Conservation (phyloP, 2,888 invertebrate genomes). For the Agrochola lychnidis region DNA sequence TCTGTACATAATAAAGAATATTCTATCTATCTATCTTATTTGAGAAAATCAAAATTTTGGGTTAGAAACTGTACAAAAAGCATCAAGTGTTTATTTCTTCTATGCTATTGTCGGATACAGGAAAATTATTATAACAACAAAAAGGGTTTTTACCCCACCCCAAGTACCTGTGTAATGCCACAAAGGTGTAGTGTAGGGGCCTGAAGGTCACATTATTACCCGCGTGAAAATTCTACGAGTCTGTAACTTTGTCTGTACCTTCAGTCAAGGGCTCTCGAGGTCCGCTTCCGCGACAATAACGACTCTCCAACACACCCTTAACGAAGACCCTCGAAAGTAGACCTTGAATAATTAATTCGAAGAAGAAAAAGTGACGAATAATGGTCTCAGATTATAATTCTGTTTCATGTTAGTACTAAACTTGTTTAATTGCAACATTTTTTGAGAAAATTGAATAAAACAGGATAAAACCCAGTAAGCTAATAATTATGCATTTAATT, state of each 20-base stretch:
- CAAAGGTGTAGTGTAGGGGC: constrained; percentile 26
- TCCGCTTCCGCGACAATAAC: constrained; percentile 67
- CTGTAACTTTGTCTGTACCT: constrained; percentile 50
- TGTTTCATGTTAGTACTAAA: constrained; percentile 4
- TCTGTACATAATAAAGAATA: too few species aligned
- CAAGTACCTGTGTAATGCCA: constrained; percentile 18
- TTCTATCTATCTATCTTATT: too few species aligned
- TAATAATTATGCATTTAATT: neutral
- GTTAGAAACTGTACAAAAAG: too few species aligned
- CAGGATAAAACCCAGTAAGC: neutral
- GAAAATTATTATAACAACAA: constrained; percentile 11
- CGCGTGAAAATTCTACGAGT: constrained; percentile 52
- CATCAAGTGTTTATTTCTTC: neutral
- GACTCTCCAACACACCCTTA: constrained; percentile 63
- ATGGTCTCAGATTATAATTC: constrained; percentile 21
- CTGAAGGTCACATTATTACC: constrained; percentile 49
- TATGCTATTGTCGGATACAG: neutral
- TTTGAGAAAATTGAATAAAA: neutral
- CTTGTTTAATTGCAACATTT: neutral
- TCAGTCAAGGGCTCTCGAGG: constrained; percentile 48
- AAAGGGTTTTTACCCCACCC: constrained; percentile 14
- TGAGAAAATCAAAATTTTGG: neutral
- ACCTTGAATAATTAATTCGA: constrained; percentile 68
- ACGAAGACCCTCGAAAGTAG: constrained; percentile 49
- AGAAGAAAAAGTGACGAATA: constrained; percentile 48